Conservation (phyloP, 2,888 invertebrate species). For the Hemistola chrysoprasaria region DNA sequence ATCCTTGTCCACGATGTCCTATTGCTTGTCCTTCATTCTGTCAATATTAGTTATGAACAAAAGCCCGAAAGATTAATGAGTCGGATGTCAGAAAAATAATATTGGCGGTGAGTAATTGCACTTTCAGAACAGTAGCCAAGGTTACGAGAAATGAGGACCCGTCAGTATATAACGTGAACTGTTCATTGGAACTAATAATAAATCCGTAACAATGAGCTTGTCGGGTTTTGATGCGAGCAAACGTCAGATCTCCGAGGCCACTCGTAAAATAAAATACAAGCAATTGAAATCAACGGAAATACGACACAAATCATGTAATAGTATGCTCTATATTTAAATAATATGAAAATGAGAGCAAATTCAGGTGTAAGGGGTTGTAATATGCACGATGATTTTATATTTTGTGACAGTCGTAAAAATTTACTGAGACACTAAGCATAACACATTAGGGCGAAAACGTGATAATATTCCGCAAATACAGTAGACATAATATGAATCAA, state of each 20-base stretch:
- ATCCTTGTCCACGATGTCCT: constrained; percentile 45
- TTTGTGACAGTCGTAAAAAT: constrained; percentile 4
- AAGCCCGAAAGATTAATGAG: constrained; percentile 35
- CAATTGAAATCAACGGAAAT: constrained; percentile 41
- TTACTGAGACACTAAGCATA: constrained; percentile 9
- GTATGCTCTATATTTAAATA: constrained; percentile 8
- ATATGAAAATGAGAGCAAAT: too few relatives aligned
- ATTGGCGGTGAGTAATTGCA: constrained; percentile 41
- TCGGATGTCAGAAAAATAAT: constrained; percentile 34
- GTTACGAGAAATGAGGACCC: constrained; percentile 60
- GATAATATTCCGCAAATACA: constrained; percentile 53
- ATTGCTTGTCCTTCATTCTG: constrained; percentile 32
- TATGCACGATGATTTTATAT: neutral
- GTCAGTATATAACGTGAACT: constrained; percentile 60
- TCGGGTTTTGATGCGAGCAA: constrained; percentile 62
- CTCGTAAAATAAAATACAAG: constrained; percentile 76
- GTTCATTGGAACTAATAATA: constrained; percentile 72
- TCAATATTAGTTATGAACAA: constrained; percentile 42
- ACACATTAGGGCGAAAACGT: constrained; percentile 32
- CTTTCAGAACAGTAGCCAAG: constrained; percentile 55
- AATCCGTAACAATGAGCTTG: constrained; percentile 73
- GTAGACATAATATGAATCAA: constrained; percentile 54
- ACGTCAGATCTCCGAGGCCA: constrained; percentile 64
- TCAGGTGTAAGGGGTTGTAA: neutral
- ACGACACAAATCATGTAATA: constrained; percentile 26